A percentile compares a stretch with the other conserved stretches of the same genome.
These are phyloP conservation scores for Chionis minor DNA, from an alignment of 2,113 vertebrate species.

Conservation along the genomic window DNA sequence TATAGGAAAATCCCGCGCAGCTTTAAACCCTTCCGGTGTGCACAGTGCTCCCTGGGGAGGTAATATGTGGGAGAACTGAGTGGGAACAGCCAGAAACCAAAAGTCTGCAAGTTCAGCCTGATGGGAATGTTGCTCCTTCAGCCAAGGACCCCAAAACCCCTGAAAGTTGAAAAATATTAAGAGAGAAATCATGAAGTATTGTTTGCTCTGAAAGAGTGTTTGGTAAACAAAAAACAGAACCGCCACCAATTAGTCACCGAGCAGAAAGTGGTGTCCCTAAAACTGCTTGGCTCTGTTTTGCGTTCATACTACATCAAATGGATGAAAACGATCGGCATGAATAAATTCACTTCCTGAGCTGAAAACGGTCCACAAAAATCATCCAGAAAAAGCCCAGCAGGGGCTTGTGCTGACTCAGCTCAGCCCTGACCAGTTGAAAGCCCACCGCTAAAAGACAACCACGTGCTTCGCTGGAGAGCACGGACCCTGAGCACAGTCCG, in stretches of 20 bases:
- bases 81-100: not conserved
- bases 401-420: not conserved
- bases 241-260: not conserved
- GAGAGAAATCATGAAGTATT: not conserved
- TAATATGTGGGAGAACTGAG: rapidly evolving
- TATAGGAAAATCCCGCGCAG: not conserved
- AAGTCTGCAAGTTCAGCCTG: not conserved
- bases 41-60: not conserved
- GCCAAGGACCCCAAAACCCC: not conserved
- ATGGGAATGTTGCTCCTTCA: not conserved
- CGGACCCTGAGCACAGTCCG: rapidly evolving
- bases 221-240: not conserved
- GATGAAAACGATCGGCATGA: not conserved
- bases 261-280: not conserved
- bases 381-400: not conserved
- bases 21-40: no score
- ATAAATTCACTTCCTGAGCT: not conserved
- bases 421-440: not conserved
- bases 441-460: not conserved
- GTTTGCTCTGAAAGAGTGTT: not conserved
- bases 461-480: rapidly evolving
- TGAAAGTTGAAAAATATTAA: not conserved
- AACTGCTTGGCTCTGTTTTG: not conserved
- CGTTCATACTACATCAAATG: not conserved
- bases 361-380: not conserved